A percentile compares a stretch with the other conserved stretches of the same genome.
Evolutionary conservation across 2,888 invertebrate species (phyloP).

Genomic region (Phytoseiulus persimilis): DNA sequence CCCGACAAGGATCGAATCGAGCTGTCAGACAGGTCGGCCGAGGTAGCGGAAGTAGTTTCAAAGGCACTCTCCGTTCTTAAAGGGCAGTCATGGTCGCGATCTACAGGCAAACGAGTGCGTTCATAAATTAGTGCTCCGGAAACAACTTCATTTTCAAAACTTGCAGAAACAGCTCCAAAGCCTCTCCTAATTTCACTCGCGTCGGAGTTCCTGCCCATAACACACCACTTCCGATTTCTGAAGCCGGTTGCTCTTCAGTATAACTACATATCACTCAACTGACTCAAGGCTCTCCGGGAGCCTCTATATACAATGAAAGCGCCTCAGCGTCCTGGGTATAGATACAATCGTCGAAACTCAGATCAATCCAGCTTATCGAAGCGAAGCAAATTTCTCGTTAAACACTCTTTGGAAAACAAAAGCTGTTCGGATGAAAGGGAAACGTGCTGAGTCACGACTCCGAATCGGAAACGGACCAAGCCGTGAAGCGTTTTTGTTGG

Average conservation of each 20-base stretch:
- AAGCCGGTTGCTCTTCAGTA: not conserved
- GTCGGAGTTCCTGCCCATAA: too few relatives aligned
- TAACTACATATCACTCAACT: not conserved
- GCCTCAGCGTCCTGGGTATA: not conserved
- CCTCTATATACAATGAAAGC: not conserved
- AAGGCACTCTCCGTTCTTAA: not conserved
- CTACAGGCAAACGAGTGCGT: constrained; percentile 5
- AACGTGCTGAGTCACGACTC: not conserved
- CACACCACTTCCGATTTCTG: not conserved
- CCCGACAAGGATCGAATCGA: not conserved
- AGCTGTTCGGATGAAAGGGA: not conserved
- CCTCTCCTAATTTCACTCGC: not conserved
- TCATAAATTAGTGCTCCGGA: constrained; percentile 5
- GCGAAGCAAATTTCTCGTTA: not conserved
- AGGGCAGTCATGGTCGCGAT: not conserved
- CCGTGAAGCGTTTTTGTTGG: too few relatives aligned
- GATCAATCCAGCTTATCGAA: not conserved
- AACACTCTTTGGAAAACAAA: not conserved
- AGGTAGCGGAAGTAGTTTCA: not conserved
- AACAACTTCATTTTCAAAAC: not conserved
- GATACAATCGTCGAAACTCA: not conserved
- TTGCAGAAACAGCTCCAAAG: not conserved
- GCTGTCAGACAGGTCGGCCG: not conserved
- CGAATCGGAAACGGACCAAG: too few relatives aligned
- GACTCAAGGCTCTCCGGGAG: not conserved